Percentiles rank a stretch among this genome's conserved stretches.
Conservation (phyloP, 2,797 vertebrate genomes). For the Liparis tanakae region DNA sequence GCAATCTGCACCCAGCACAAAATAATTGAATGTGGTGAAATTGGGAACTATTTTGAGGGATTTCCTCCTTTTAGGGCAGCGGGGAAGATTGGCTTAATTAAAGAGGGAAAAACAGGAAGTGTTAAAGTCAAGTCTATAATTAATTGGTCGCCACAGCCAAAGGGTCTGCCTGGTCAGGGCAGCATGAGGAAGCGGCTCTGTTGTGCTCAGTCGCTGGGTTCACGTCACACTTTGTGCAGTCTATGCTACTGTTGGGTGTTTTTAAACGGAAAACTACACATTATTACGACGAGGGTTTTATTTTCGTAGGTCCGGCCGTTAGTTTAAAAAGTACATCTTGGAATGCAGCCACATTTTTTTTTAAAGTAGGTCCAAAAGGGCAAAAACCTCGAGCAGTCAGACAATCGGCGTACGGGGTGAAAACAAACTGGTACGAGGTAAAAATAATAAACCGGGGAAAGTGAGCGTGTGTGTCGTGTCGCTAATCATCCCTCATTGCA, state of each 20-base stretch:
- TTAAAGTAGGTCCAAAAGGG: not conserved
- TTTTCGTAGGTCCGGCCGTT: conserved; percentile 11
- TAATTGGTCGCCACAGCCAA: conserved; percentile 84
- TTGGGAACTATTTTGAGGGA: conserved; percentile 82
- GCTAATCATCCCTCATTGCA: not conserved
- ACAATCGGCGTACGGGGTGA: not conserved
- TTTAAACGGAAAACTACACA: conserved; percentile 32
- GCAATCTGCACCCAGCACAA: conserved; percentile 77
- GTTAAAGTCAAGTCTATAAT: conserved; percentile 86
- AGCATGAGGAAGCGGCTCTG: conserved; percentile 71
- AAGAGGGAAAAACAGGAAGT: conserved; percentile 87
- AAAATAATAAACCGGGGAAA: not conserved
- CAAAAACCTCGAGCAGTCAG: not conserved
- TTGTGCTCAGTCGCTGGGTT: conserved; percentile 59
- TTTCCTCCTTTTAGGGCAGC: conserved; percentile 83
- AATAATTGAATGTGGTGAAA: conserved; percentile 86
- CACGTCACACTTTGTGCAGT: conserved; percentile 34
- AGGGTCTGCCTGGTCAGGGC: conserved; percentile 79
- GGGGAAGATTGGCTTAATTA: conserved; percentile 86
- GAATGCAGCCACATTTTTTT: not conserved
- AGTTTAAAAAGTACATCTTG: not conserved
- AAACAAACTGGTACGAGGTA: not conserved
- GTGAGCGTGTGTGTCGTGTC: not conserved
- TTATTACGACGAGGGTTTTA: not conserved
- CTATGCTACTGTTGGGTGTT: conserved; percentile 7